Evolutionary conservation across 2,888 invertebrate species (phyloP).

Genomic region (Parascotia fuliginaria): DNA sequence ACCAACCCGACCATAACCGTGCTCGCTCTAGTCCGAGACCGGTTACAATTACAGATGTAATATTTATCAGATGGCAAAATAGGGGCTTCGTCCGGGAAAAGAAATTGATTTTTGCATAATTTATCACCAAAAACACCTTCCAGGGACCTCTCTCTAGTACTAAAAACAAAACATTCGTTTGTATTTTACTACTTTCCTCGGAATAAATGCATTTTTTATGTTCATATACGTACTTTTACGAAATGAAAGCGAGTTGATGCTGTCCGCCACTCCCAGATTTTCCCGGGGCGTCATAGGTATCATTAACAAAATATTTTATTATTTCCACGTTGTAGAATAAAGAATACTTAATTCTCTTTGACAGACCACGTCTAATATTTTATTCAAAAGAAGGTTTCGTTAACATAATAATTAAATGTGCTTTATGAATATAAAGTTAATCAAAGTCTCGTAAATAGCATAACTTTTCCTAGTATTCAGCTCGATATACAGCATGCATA

Average conservation of each 20-base stretch:
- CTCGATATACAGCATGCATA: conserved; percentile 80
- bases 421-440: conserved; percentile 83
- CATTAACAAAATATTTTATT: conserved; percentile 55
- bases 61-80: conserved; percentile 75
- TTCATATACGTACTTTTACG: conserved; percentile 50
- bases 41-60: conserved; percentile 82
- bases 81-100: conserved; percentile 69
- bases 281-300: conserved; percentile 33
- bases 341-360: conserved; percentile 77
- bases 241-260: conserved; percentile 48
- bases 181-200: conserved; percentile 77
- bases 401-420: conserved; percentile 85
- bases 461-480: conserved; percentile 78
- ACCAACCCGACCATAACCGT: conserved; percentile 4
- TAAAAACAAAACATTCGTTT: conserved; percentile 83
- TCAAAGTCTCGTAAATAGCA: conserved; percentile 77
- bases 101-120: conserved; percentile 86
- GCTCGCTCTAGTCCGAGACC: conserved; percentile 47
- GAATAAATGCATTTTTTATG: conserved; percentile 75
- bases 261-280: conserved; percentile 16
- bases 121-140: conserved; percentile 80
- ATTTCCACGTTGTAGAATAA: conserved; percentile 58
- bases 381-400: conserved; percentile 83
- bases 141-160: conserved; percentile 71
- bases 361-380: conserved; percentile 78